Evolutionary conservation across 2,113 vertebrate species (phyloP).

Genomic region (Xyrauchen texanus): DNA sequence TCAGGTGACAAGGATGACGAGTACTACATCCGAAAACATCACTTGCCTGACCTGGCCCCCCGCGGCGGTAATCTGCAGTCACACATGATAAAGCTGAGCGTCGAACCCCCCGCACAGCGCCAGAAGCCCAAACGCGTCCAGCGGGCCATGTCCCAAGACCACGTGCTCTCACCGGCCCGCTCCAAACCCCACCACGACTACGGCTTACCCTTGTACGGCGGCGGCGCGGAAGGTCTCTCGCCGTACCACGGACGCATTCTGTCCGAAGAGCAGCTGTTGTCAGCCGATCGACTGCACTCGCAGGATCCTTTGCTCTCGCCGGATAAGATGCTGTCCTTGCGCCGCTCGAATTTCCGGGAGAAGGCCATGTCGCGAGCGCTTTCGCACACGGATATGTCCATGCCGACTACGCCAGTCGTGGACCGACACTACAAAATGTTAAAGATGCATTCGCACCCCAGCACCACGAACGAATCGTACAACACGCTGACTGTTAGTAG

Average conservation of each 20-base stretch:
- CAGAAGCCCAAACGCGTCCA: constrained; percentile 89
- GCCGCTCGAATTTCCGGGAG: constrained; percentile 86
- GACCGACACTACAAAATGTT: constrained; percentile 93
- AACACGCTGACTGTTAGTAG: constrained; percentile 86
- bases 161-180: constrained; percentile 86
- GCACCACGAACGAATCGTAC: constrained; percentile 87
- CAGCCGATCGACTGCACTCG: constrained; percentile 91
- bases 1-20: constrained; percentile 92
- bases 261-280: constrained; percentile 91
- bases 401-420: constrained; percentile 86
- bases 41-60: constrained; percentile 83
- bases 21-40: constrained; percentile 89
- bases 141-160: constrained; percentile 96
- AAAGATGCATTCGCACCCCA: constrained; percentile 96
- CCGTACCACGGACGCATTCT: constrained; percentile 80
- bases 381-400: constrained; percentile 93
- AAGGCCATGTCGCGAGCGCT: constrained; percentile 90
- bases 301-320: constrained; percentile 96
- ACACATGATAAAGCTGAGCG: constrained; percentile 89
- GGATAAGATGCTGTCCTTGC: constrained; percentile 74
- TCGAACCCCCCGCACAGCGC: constrained; percentile 68
- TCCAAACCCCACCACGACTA: constrained; percentile 80
- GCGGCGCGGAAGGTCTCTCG: constrained; percentile 61
- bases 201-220: constrained; percentile 71
- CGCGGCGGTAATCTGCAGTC: constrained; percentile 78